These are phyloP conservation scores for Parnassius glacialis DNA, from an alignment of 2,888 invertebrate species.

Conservation along the genomic window DNA sequence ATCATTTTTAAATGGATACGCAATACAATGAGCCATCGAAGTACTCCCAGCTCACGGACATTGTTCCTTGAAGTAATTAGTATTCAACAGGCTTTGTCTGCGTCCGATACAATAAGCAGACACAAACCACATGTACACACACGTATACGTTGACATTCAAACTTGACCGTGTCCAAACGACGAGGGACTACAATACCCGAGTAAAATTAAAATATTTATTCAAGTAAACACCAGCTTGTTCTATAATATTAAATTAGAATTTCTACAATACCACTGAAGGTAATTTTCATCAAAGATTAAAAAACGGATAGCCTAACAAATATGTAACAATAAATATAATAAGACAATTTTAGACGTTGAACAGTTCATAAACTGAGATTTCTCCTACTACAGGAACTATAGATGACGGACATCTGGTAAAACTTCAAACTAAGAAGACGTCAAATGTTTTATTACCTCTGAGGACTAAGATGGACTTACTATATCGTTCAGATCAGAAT, in stretches of 20 bases:
- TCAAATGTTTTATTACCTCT: too few species aligned
- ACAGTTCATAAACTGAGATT: too few species aligned
- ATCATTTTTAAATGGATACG: slow-evolving; percentile 32
- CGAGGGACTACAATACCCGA: slow-evolving; percentile 44
- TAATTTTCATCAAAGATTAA: slow-evolving; percentile 43
- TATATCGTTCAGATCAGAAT: too few species aligned
- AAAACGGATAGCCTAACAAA: neutral
- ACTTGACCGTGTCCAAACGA: slow-evolving; percentile 70
- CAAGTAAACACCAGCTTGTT: slow-evolving; percentile 42
- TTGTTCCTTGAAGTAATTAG: slow-evolving; percentile 51
- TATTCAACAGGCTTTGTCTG: slow-evolving; percentile 48
- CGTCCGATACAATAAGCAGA: slow-evolving; percentile 39
- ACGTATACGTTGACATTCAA: slow-evolving; percentile 56
- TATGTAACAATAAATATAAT: too few species aligned
- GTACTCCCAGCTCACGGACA: slow-evolving; percentile 60
- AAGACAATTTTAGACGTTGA: too few species aligned
- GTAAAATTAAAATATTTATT: slow-evolving; percentile 48
- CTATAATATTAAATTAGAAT: slow-evolving; percentile 41
- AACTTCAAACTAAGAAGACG: too few species aligned
- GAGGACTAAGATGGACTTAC: too few species aligned
- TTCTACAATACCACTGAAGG: slow-evolving; percentile 50
- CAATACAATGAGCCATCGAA: slow-evolving; percentile 39
- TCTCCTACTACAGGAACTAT: too few species aligned
- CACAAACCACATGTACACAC: slow-evolving; percentile 34
- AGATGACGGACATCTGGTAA: too few species aligned